phyloP scores from a whole-genome alignment of 2,888 invertebrate species.

The Cabera pusaria region DNA sequence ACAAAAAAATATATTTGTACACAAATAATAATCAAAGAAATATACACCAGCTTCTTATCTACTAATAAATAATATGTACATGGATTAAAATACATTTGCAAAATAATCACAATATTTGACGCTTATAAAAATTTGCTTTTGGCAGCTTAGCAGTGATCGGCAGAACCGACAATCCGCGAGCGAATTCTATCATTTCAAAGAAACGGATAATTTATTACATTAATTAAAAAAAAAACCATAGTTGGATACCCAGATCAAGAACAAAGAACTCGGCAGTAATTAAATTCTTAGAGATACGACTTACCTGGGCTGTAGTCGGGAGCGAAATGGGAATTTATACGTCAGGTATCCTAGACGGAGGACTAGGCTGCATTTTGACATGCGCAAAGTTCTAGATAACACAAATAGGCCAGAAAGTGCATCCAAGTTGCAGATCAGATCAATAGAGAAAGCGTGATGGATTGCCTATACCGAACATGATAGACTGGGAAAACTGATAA shows the following conservation, averaged over 20 bases:
- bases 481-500: too few relatives aligned
- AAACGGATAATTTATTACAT: too few relatives aligned
- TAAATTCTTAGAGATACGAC: constrained; percentile 15
- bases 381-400: constrained; percentile 19
- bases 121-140: constrained; percentile 2
- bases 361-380: constrained; percentile 24
- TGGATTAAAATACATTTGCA: not conserved
- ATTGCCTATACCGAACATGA: not conserved
- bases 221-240: not conserved
- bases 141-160: constrained; percentile 1
- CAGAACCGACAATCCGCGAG: not conserved
- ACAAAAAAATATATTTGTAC: too few relatives aligned
- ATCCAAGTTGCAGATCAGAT: constrained; percentile 8
- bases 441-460: constrained; percentile 13
- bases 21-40: too few relatives aligned
- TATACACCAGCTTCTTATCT: too few relatives aligned
- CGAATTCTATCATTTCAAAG: constrained; percentile 1
- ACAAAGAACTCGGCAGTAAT: too few relatives aligned
- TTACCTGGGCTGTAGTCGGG: constrained; percentile 17
- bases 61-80: too few relatives aligned
- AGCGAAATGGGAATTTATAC: constrained; percentile 16
- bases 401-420: constrained; percentile 28
- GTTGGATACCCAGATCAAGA: not conserved
- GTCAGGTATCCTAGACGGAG: constrained; percentile 12
- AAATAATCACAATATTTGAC: not conserved